Conservation (phyloP, 2,888 invertebrate genomes). For the Seladonia tumulorum region DNA sequence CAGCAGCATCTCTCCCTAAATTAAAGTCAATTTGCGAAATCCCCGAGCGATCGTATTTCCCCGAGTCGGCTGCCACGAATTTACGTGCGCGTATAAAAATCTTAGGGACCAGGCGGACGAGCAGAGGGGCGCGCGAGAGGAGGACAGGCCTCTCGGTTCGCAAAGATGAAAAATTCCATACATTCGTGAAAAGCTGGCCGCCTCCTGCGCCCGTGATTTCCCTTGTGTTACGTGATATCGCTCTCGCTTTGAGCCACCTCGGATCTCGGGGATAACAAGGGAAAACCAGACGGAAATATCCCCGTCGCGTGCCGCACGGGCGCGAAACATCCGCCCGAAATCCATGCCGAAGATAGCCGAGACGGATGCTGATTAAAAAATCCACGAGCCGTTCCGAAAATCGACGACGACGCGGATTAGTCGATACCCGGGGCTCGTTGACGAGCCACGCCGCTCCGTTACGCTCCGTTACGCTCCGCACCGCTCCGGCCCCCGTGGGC, state of each 20-base stretch:
- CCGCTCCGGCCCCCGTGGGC: not conserved
- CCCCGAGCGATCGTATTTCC: conserved; percentile 31
- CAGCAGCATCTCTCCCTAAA: conserved; percentile 3
- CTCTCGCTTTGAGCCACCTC: conserved; percentile 39
- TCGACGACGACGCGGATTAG: not conserved
- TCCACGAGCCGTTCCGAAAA: conserved; percentile 2
- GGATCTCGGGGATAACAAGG: conserved; percentile 46
- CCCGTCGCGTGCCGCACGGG: not conserved
- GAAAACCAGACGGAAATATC: conserved; percentile 39
- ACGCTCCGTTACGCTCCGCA: not conserved
- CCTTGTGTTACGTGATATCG: conserved; percentile 64
- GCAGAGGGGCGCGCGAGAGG: not conserved
- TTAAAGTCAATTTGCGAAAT: conserved; percentile 54
- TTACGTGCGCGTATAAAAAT: conserved; percentile 18
- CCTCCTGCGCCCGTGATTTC: conserved; percentile 61
- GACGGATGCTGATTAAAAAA: conserved; percentile 18
- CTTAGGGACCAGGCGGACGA: not conserved
- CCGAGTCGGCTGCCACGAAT: conserved; percentile 12
- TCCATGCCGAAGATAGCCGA: conserved; percentile 7
- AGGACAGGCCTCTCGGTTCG: not conserved
- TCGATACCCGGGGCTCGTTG: not conserved
- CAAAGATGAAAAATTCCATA: conserved; percentile 73
- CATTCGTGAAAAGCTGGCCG: conserved; percentile 68
- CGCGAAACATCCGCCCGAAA: not conserved
- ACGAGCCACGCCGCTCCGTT: not conserved